Evolutionary conservation across 2,888 invertebrate species (phyloP).

Genomic region (Galerucella nymphaeae): DNA sequence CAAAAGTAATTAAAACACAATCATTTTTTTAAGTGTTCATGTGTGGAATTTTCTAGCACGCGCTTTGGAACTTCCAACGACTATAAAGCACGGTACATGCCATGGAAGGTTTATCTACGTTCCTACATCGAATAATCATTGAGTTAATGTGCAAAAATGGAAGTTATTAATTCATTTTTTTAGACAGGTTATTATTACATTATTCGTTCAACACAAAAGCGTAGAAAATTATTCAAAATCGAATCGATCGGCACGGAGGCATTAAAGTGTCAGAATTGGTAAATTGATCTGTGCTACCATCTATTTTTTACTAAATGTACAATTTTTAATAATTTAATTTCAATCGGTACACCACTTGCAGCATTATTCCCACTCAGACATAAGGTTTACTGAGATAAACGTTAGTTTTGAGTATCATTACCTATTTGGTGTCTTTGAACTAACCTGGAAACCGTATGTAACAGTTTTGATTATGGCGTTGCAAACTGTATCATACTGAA

Average conservation of each 20-base stretch:
- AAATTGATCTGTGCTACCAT: too few species aligned
- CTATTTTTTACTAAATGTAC: too few species aligned
- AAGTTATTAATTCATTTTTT: background rate
- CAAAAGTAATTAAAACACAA: too few species aligned
- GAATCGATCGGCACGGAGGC: background rate
- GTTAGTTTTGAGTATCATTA: too few species aligned
- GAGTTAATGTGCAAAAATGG: conserved; percentile 1
- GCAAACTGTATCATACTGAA: too few species aligned
- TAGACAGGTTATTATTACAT: background rate
- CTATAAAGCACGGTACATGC: background rate
- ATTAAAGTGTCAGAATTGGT: background rate
- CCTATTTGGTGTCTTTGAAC: too few species aligned
- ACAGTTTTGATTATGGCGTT: too few species aligned
- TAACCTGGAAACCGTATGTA: too few species aligned
- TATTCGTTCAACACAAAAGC: background rate
- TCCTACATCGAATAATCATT: background rate
- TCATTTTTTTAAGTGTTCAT: background rate
- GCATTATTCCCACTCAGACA: too few species aligned
- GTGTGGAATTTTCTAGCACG: background rate
- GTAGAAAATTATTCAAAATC: background rate
- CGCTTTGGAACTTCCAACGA: background rate
- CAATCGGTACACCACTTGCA: too few species aligned
- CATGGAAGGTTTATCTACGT: background rate
- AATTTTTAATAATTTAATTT: too few species aligned
- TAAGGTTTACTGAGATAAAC: too few species aligned